Evolutionary conservation across 2,888 invertebrate genomes (phyloP).

Genomic region (Aphelenchoides bicaudatus): DNA sequence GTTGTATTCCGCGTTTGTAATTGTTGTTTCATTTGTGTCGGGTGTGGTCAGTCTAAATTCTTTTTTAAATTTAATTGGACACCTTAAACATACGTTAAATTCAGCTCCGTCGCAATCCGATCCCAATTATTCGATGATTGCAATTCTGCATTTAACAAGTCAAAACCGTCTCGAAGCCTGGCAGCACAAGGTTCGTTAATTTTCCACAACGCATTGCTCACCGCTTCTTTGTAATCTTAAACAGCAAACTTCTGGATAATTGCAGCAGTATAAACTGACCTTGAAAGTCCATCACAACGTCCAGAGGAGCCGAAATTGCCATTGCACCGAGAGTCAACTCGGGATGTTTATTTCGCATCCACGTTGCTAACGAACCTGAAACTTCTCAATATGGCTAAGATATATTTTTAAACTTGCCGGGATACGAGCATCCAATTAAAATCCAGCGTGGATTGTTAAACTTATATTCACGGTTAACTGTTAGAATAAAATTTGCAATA

Average conservation of each 20-base stretch:
- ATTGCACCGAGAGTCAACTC: constrained; percentile 9
- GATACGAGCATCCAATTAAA: constrained; percentile 13
- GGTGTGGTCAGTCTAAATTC: background rate
- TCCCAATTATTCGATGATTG: constrained; percentile 5
- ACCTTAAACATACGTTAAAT: background rate
- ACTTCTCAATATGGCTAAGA: background rate
- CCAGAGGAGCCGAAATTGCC: constrained; percentile 12
- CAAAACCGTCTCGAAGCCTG: constrained; percentile 14
- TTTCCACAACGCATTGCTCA: constrained; percentile 12
- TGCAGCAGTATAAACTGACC: background rate
- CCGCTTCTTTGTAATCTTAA: constrained; percentile 20
- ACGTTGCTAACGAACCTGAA: constrained; percentile 12
- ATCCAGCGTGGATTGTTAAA: constrained; percentile 2
- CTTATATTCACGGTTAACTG: background rate
- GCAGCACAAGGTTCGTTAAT: constrained; percentile 16
- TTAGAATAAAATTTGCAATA: background rate
- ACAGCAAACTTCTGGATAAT: background rate
- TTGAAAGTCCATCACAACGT: constrained; percentile 14
- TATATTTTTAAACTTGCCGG: background rate
- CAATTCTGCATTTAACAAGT: constrained; percentile 16
- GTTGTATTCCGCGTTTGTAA: background rate
- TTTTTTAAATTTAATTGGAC: background rate
- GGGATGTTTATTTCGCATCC: constrained; percentile 4
- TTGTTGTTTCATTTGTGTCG: constrained; percentile 4
- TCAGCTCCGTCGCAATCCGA: background rate